Percentiles rank a stretch among this genome's conserved stretches.
Conservation (phyloP, 2,888 invertebrate species). For the Germaria angustata region DNA sequence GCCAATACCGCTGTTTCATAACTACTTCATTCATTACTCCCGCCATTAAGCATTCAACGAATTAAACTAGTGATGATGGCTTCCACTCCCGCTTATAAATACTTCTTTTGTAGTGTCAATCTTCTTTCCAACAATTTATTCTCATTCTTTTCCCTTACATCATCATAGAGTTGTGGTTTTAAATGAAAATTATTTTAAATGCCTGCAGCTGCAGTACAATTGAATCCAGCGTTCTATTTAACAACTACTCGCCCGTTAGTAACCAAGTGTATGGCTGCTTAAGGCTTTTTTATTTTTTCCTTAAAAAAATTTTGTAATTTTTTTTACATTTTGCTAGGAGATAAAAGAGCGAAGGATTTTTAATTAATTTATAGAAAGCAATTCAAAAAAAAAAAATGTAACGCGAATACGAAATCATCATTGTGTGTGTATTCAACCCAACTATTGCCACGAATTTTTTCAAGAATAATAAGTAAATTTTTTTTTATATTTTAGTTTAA, state of each 20-base stretch:
- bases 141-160: constrained; percentile 15
- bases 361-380: constrained; percentile 49
- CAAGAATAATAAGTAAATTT: not conserved
- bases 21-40: constrained; percentile 20
- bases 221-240: constrained; percentile 40
- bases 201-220: constrained; percentile 42
- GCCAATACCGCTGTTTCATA: not conserved
- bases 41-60: constrained; percentile 44
- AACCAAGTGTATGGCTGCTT: constrained; percentile 39
- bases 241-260: constrained; percentile 42
- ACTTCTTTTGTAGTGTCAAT: constrained; percentile 34
- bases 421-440: not conserved
- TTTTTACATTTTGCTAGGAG: not conserved
- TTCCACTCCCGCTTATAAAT: constrained; percentile 19
- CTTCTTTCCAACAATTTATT: constrained; percentile 23
- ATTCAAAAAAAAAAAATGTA: not conserved
- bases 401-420: not conserved
- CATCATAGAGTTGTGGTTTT: constrained; percentile 54
- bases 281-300: constrained; percentile 8
- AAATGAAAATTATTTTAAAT: constrained; percentile 61
- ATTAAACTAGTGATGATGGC: constrained; percentile 53
- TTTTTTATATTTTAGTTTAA: not conserved
- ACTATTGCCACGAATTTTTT: not conserved
- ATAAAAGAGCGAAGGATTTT: constrained; percentile 29
- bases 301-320: not conserved